Conservation (phyloP, 2,797 vertebrate genomes). For the Enteromius viviparus region DNA sequence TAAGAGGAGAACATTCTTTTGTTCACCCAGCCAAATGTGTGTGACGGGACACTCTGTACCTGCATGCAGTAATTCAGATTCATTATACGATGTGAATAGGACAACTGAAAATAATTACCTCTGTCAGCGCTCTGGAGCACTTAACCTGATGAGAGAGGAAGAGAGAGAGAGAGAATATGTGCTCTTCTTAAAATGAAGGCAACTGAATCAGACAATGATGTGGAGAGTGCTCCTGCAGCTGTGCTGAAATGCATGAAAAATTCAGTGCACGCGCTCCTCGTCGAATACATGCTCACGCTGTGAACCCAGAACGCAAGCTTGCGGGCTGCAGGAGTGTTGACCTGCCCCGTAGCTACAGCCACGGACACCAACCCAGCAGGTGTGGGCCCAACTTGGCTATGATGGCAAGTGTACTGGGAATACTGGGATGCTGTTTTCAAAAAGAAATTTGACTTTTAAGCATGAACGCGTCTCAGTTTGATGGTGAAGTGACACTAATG, state of each 20-base stretch:
- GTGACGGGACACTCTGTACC: conserved; percentile 62
- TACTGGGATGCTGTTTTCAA: background rate
- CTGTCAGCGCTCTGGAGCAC: conserved; percentile 72
- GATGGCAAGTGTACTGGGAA: conserved; percentile 6
- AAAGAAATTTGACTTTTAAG: background rate
- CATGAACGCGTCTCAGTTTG: background rate
- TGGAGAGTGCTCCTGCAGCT: conserved; percentile 21
- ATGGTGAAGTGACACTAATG: background rate
- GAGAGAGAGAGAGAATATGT: conserved; percentile 16
- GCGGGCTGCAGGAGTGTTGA: conserved; percentile 6
- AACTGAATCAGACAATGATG: conserved; percentile 33
- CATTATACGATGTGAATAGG: conserved; percentile 73
- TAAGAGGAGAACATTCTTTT: conserved; percentile 18
- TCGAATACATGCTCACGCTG: conserved; percentile 16
- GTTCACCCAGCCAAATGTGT: conserved; percentile 58
- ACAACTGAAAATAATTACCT: conserved; percentile 62
- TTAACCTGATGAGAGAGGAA: conserved; percentile 66
- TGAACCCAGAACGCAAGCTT: background rate
- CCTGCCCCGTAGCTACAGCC: conserved; percentile 1
- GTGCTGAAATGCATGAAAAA: conserved; percentile 38
- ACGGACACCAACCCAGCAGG: background rate
- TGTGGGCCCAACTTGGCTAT: conserved; percentile 11
- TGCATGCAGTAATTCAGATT: conserved; percentile 71
- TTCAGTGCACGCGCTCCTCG: conserved; percentile 29
- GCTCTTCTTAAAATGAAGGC: conserved; percentile 57